Conservation (phyloP, 2,888 invertebrate genomes). For the Caradrina kadenii region DNA sequence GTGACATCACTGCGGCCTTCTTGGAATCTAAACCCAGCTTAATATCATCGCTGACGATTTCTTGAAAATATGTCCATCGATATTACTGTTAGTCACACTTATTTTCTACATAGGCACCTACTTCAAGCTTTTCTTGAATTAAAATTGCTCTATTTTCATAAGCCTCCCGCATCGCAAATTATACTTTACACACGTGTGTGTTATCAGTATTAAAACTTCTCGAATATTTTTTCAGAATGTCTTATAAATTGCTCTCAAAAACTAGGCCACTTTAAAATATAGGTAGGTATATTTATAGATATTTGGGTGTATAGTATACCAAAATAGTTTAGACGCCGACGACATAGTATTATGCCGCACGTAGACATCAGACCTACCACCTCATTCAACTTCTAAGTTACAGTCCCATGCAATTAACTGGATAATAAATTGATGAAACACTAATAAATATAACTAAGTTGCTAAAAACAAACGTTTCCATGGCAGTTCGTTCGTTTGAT, state of each 20-base stretch:
- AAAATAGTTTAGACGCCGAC: constrained; percentile 52
- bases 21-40: constrained; percentile 59
- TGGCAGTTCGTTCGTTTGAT: constrained; percentile 35
- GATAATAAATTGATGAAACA: neutral
- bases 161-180: constrained; percentile 56
- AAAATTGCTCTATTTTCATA: constrained; percentile 31
- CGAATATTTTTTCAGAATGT: constrained; percentile 13
- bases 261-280: constrained; percentile 59
- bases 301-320: constrained; percentile 35
- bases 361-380: constrained; percentile 5
- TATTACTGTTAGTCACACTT: constrained; percentile 22
- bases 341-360: constrained; percentile 1
- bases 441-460: neutral
- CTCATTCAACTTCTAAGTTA: constrained; percentile 7
- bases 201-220: constrained; percentile 8
- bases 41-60: constrained; percentile 67
- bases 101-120: neutral
- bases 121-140: constrained; percentile 29
- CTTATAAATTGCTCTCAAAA: constrained; percentile 32
- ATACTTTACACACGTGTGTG: constrained; percentile 10
- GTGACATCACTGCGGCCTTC: constrained; percentile 68
- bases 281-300: constrained; percentile 46
- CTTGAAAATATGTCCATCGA: constrained; percentile 60
- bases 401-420: neutral
- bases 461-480: constrained; percentile 14